Percentiles rank a stretch among this genome's conserved stretches.
phyloP scores from a whole-genome alignment of 2,797 vertebrate species.

The Danio jaintianensis region DNA sequence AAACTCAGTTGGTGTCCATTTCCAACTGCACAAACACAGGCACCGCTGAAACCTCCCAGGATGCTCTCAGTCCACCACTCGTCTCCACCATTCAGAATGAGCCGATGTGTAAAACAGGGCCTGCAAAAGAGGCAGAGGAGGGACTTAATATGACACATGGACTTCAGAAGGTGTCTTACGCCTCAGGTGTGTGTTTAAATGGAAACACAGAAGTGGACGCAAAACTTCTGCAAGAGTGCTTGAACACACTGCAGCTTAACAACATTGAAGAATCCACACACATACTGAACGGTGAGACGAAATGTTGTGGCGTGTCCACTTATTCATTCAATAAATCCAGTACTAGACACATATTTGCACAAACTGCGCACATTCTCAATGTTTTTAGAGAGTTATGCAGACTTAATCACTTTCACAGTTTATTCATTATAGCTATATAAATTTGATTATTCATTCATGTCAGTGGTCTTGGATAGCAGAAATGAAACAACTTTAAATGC shows the following conservation, averaged over 20 bases:
- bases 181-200: conserved; percentile 39
- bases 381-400: too few relatives aligned
- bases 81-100: conserved; percentile 46
- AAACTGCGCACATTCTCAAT: background rate
- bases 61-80: conserved; percentile 11
- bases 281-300: conserved; percentile 68
- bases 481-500: too few relatives aligned
- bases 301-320: background rate
- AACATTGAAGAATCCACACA: conserved; percentile 57
- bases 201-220: conserved; percentile 61
- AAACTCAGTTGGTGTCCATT: conserved; percentile 9
- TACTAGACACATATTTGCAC: background rate
- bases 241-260: conserved; percentile 65
- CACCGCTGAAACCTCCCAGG: background rate
- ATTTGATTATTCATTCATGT: too few relatives aligned
- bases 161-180: background rate
- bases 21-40: conserved; percentile 12
- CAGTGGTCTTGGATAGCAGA: too few relatives aligned
- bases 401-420: too few relatives aligned
- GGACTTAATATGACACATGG: background rate
- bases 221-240: conserved; percentile 74
- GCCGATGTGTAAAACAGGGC: conserved; percentile 9
- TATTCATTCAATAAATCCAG: background rate
- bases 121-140: conserved; percentile 7
- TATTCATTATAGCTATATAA: too few relatives aligned